phyloP scores from a whole-genome alignment of 2,888 invertebrate species.

The Drosophila emarginata region DNA sequence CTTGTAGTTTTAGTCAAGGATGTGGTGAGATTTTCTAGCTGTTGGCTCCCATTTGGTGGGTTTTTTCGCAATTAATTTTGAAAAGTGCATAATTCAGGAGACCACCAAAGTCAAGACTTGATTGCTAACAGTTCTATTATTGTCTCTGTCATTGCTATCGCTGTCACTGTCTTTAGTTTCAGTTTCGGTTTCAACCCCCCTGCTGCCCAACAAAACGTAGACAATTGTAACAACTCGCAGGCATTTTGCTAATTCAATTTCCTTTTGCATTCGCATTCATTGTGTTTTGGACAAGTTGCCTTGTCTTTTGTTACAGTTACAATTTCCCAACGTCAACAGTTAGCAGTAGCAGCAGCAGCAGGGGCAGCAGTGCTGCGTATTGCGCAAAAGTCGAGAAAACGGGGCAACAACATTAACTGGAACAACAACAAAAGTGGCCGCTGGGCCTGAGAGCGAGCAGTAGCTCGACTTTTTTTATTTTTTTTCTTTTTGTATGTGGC shows the following conservation, averaged over 20 bases:
- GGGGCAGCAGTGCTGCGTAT: slow-evolving; percentile 49
- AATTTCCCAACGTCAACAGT: slow-evolving; percentile 70
- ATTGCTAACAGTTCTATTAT: slow-evolving; percentile 2
- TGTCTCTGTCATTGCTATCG: background rate
- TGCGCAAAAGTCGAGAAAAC: slow-evolving; percentile 53
- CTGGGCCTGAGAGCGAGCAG: background rate
- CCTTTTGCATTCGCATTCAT: slow-evolving; percentile 59
- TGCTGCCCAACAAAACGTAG: background rate
- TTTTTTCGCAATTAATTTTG: slow-evolving; percentile 60
- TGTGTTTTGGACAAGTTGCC: slow-evolving; percentile 46
- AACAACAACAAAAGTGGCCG: slow-evolving; percentile 7
- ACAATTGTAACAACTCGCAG: slow-evolving; percentile 34
- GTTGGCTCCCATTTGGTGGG: slow-evolving; percentile 8
- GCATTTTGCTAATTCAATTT: slow-evolving; percentile 68
- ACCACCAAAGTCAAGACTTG: slow-evolving; percentile 10
- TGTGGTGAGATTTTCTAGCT: background rate
- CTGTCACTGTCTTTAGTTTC: slow-evolving; percentile 2
- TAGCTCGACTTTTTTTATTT: slow-evolving; percentile 41
- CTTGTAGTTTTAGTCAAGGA: slow-evolving; percentile 11
- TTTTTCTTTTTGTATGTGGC: slow-evolving; percentile 39
- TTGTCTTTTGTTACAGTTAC: slow-evolving; percentile 68
- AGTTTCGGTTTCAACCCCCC: background rate
- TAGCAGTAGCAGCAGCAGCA: slow-evolving; percentile 51
- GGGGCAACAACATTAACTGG: background rate
- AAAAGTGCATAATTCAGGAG: slow-evolving; percentile 51